Evolutionary conservation across 92 coral and sea anemone genomes (phyloP).

Genomic region (Palythoa heliodiscus): DNA sequence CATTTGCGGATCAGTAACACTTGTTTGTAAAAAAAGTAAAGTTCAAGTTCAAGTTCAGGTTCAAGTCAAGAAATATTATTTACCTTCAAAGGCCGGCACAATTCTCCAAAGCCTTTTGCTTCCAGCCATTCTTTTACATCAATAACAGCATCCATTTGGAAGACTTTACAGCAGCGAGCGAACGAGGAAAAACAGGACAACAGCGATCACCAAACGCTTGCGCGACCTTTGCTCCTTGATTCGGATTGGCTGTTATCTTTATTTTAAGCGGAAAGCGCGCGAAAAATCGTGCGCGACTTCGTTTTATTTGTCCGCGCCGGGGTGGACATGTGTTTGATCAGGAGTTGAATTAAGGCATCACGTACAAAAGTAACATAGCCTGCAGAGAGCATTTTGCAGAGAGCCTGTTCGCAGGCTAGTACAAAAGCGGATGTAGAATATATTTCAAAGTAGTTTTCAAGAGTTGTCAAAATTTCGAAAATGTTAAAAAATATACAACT

Average conservation of each 20-base stretch:
- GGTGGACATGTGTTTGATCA: not conserved
- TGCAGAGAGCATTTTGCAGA: too few species aligned
- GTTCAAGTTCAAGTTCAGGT: too few species aligned
- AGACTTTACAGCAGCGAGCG: not conserved
- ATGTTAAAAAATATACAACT: not conserved
- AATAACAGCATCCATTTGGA: not conserved
- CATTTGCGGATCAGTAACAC: too few species aligned
- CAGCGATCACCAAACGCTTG: not conserved
- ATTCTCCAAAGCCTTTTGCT: not conserved
- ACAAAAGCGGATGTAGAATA: too few species aligned
- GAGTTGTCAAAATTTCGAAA: too few species aligned
- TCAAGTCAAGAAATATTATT: too few species aligned
- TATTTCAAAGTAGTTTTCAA: not conserved
- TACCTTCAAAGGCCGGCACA: not conserved
- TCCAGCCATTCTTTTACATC: not conserved
- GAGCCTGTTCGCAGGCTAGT: not conserved
- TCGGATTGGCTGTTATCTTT: not conserved
- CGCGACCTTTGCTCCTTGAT: not conserved
- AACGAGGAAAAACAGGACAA: not conserved
- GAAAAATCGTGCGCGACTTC: not conserved
- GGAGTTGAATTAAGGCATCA: not conserved
- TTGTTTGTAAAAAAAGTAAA: too few species aligned
- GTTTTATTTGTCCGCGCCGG: not conserved
- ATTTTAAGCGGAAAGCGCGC: not conserved
- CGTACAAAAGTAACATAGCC: too few species aligned